These are phyloP conservation scores for Diachasma alloeum DNA, from an alignment of 1,140 invertebrate species.

Conservation along the genomic window DNA sequence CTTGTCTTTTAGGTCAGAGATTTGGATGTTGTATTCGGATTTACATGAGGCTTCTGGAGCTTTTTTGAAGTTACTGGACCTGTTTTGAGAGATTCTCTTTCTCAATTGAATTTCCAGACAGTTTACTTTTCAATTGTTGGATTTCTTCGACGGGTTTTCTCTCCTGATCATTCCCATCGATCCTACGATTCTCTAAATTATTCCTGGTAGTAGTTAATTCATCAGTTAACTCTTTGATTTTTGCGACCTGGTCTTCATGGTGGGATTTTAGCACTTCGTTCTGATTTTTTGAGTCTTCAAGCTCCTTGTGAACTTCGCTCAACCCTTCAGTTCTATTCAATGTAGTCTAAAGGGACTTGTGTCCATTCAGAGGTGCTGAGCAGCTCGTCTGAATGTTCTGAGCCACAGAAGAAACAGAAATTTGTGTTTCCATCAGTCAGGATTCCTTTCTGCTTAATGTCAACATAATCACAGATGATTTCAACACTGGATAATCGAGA, in stretches of 20 bases:
- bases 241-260: constrained; percentile 24
- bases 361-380: background rate
- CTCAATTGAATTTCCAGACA: constrained; percentile 31
- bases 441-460: background rate
- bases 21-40: background rate
- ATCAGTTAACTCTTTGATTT: constrained; percentile 36
- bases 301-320: background rate
- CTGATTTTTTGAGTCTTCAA: constrained; percentile 6
- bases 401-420: background rate
- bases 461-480: background rate
- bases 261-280: constrained; percentile 37
- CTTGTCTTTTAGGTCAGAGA: background rate
- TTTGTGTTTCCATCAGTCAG: constrained; percentile 8
- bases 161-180: background rate
- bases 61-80: background rate
- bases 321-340: background rate
- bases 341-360: background rate
- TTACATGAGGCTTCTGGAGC: background rate
- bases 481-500: background rate
- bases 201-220: background rate
- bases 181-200: background rate
- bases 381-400: constrained; percentile 15
- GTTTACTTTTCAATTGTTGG: constrained; percentile 22
- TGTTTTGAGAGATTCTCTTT: constrained; percentile 35
- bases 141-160: background rate